Percentiles rank a stretch among this genome's conserved stretches.
phyloP scores from a whole-genome alignment of 30 jellyfish, hydroid and myxozoan genomes.

The Sanderia malayensis region DNA sequence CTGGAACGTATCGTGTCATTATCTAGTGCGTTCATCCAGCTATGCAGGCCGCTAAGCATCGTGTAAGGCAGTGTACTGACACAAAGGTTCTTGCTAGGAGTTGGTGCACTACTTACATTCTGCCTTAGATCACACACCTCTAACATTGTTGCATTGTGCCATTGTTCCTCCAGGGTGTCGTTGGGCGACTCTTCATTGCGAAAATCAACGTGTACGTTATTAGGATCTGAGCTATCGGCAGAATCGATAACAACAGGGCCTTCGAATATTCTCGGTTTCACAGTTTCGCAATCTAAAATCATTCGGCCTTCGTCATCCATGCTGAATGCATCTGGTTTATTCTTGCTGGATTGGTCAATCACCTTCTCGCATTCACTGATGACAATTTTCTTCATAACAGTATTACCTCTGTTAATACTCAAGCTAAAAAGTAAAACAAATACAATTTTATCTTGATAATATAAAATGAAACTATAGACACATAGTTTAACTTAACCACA shows the following conservation, averaged over 20 bases:
- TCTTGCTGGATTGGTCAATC: too few relatives aligned
- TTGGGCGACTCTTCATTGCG: background rate
- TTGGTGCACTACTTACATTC: background rate
- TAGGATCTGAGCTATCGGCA: background rate
- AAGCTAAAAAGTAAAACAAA: too few relatives aligned
- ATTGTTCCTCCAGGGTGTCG: background rate
- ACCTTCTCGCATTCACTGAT: too few relatives aligned
- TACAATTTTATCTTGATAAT: too few relatives aligned
- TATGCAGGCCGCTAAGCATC: background rate
- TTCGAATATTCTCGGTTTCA: background rate
- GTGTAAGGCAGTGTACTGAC: background rate
- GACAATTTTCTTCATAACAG: too few relatives aligned
- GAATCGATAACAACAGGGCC: background rate
- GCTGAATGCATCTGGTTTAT: too few relatives aligned
- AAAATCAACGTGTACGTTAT: background rate
- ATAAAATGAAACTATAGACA: too few relatives aligned
- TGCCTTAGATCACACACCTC: background rate
- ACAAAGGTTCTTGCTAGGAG: background rate
- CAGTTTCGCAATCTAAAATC: background rate
- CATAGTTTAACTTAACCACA: too few relatives aligned
- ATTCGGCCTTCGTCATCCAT: background rate
- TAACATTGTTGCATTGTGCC: constrained; percentile 1
- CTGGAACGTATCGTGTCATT: background rate
- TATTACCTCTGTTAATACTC: too few relatives aligned
- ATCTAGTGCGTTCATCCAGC: background rate